phyloP scores from a whole-genome alignment of 2,888 invertebrate species.

The Emmelina monodactyla region DNA sequence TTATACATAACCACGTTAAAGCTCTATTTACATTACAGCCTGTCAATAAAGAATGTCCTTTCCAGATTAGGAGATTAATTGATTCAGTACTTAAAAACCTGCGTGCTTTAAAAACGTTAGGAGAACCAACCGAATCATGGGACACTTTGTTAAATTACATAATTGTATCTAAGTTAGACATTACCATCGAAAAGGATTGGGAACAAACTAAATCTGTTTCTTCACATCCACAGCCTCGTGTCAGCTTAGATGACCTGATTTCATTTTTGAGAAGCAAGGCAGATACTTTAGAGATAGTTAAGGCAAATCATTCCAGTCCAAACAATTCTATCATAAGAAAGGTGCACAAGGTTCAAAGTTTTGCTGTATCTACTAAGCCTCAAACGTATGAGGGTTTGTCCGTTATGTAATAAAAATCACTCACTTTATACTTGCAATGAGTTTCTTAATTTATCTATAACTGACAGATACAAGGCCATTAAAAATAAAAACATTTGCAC shows the following conservation, averaged over 20 bases:
- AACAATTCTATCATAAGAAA: background rate
- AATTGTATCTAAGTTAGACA: slow-evolving; percentile 14
- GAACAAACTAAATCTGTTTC: slow-evolving; percentile 7
- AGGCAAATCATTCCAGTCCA: background rate
- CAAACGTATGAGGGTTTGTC: background rate
- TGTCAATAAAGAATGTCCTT: slow-evolving; percentile 3
- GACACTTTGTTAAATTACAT: slow-evolving; percentile 13
- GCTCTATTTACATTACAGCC: slow-evolving; percentile 6
- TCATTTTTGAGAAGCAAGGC: too few species aligned
- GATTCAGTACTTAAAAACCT: slow-evolving; percentile 7
- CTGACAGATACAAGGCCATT: too few species aligned
- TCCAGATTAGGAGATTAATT: slow-evolving; percentile 5
- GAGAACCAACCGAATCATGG: slow-evolving; percentile 13
- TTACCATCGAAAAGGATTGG: slow-evolving; percentile 12
- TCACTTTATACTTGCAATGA: slow-evolving; percentile 1
- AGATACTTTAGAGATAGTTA: slow-evolving; percentile 3
- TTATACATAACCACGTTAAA: slow-evolving; percentile 12
- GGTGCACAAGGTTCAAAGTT: background rate
- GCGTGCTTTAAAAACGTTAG: slow-evolving; percentile 4
- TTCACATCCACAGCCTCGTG: too few species aligned
- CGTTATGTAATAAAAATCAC: slow-evolving; percentile 2
- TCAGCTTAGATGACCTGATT: background rate
- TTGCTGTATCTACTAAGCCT: background rate
- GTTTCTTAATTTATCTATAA: slow-evolving; percentile 4
- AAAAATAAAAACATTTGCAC: background rate